A percentile compares a stretch with the other conserved stretches of the same genome.
Evolutionary conservation across 2,888 invertebrate genomes (phyloP).

Genomic region (Parnassius glacialis): DNA sequence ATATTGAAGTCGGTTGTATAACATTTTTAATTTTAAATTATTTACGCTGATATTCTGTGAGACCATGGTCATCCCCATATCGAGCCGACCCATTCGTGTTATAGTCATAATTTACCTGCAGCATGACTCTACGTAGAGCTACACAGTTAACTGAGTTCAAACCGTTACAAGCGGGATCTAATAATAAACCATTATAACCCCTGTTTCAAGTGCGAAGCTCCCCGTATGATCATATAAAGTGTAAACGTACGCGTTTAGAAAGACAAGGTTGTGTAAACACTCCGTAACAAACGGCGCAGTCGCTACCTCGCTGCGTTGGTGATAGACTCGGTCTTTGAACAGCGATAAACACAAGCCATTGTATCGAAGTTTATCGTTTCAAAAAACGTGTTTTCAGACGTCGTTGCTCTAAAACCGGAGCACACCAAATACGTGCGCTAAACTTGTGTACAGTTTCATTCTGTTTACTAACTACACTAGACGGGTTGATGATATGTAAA

Average conservation of each 20-base stretch:
- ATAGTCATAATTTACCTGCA: too few species aligned
- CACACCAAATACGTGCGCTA: too few species aligned
- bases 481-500: too few species aligned
- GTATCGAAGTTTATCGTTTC: background rate
- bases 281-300: background rate
- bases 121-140: too few species aligned
- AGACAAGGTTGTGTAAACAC: slow-evolving; percentile 22
- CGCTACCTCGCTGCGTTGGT: background rate
- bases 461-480: too few species aligned
- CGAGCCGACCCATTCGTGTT: too few species aligned
- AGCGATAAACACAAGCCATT: slow-evolving; percentile 2
- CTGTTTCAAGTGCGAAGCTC: slow-evolving; percentile 16
- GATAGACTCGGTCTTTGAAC: slow-evolving; percentile 6
- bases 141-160: background rate
- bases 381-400: background rate
- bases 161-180: slow-evolving; percentile 8
- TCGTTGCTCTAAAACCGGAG: too few species aligned
- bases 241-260: slow-evolving; percentile 8
- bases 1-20: too few species aligned
- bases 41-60: too few species aligned
- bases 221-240: background rate
- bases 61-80: too few species aligned
- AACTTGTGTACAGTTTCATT: too few species aligned
- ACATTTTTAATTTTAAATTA: too few species aligned
- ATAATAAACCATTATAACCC: slow-evolving; percentile 20